phyloP scores from a whole-genome alignment of 2,113 vertebrate species.

The Urocitellus parryii region DNA sequence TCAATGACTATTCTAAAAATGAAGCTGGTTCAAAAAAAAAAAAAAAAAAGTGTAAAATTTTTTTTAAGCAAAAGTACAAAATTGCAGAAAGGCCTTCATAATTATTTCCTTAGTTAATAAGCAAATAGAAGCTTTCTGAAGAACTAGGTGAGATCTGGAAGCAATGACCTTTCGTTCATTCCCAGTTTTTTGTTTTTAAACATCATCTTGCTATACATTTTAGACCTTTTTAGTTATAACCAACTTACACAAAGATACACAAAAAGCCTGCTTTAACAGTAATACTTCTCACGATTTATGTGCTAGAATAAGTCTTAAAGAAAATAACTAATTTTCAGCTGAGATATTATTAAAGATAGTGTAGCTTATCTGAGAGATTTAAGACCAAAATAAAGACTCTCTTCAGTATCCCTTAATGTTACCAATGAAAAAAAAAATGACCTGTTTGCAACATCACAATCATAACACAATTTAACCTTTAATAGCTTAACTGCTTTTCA shows the following conservation, averaged over 20 bases:
- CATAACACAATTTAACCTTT: constrained; percentile 26
- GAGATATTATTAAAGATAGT: constrained; percentile 54
- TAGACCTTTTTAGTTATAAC: constrained; percentile 40
- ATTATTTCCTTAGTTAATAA: constrained; percentile 57
- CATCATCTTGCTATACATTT: constrained; percentile 12
- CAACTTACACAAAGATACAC: constrained; percentile 25
- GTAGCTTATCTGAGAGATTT: not conserved
- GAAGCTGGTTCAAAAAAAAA: constrained; percentile 30
- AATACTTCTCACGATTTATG: constrained; percentile 29
- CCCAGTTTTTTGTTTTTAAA: not conserved
- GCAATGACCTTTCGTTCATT: constrained; percentile 50
- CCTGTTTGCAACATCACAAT: constrained; percentile 31
- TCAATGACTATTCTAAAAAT: constrained; percentile 54
- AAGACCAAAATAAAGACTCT: constrained; percentile 14
- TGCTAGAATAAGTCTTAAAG: constrained; percentile 22
- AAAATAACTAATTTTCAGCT: constrained; percentile 45
- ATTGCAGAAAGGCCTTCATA: constrained; percentile 34
- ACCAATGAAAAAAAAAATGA: constrained; percentile 44
- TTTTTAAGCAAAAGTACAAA: not conserved
- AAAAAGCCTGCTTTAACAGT: constrained; percentile 17
- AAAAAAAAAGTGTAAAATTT: not conserved
- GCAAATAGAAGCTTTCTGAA: constrained; percentile 36
- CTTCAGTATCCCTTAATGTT: not conserved
- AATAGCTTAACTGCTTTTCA: constrained; percentile 51
- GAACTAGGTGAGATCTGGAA: constrained; percentile 53